Percentiles rank a stretch among this genome's conserved stretches.
Evolutionary conservation across 2,797 vertebrate genomes (phyloP).

Genomic region (Poecile montanus): DNA sequence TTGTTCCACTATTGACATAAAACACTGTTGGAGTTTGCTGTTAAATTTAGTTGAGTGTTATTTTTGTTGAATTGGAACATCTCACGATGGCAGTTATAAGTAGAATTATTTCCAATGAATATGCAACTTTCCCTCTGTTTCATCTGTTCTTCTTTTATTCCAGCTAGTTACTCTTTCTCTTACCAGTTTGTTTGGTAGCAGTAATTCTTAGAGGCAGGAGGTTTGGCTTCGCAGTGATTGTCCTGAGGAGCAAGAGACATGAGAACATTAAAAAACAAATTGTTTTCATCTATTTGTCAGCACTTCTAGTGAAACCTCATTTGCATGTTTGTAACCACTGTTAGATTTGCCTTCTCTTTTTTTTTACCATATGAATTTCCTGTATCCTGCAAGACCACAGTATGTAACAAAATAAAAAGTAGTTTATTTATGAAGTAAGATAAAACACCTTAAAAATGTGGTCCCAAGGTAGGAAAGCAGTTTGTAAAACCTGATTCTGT

Average conservation of each 20-base stretch:
- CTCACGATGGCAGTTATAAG: background rate
- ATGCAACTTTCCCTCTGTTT: background rate
- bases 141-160: background rate
- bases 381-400: background rate
- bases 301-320: background rate
- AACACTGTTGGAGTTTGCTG: background rate
- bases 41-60: constrained; percentile 48
- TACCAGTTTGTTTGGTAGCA: background rate
- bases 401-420: background rate
- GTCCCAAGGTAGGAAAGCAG: background rate
- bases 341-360: background rate
- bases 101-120: constrained; percentile 23
- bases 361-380: background rate
- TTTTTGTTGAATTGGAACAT: background rate
- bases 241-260: background rate
- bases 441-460: background rate
- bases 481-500: background rate
- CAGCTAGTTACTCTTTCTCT: background rate
- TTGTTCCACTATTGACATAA: constrained; percentile 18
- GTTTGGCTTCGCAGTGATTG: background rate
- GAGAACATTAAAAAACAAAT: background rate
- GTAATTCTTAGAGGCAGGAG: background rate
- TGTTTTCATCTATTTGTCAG: background rate
- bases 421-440: background rate
- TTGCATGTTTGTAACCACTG: background rate